Evolutionary conservation across 1,140 invertebrate species (phyloP).

Genomic region (Sipha flava): DNA sequence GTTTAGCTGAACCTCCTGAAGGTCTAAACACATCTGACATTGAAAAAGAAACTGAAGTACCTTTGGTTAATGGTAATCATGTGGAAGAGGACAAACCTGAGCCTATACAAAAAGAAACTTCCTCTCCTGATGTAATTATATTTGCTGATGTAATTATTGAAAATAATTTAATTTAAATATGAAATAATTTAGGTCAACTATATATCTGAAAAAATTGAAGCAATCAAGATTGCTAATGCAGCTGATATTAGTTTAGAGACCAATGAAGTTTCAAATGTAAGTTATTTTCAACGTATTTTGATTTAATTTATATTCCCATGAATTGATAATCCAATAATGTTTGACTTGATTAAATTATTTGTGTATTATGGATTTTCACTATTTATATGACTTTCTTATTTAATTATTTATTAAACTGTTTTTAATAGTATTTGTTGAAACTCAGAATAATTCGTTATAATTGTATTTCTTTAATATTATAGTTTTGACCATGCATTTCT

Average conservation of each 20-base stretch:
- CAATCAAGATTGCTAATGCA: not conserved
- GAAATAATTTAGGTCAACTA: not conserved
- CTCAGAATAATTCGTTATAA: too few relatives aligned
- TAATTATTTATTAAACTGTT: too few relatives aligned
- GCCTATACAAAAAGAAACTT: too few relatives aligned
- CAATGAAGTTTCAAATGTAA: constrained; percentile 3
- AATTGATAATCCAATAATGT: too few relatives aligned
- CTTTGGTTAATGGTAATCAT: constrained; percentile 22
- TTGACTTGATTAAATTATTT: too few relatives aligned
- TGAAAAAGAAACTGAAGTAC: constrained; percentile 27
- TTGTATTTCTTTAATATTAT: too few relatives aligned
- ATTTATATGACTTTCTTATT: too few relatives aligned
- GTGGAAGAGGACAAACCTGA: not conserved
- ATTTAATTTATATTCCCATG: not conserved
- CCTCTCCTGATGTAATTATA: constrained; percentile 11
- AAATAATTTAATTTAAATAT: not conserved
- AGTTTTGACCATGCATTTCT: too few relatives aligned
- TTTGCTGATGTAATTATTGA: not conserved
- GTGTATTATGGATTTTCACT: too few relatives aligned
- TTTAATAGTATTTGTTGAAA: too few relatives aligned
- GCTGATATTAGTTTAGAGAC: not conserved
- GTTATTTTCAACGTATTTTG: not conserved
- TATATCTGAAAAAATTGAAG: constrained; percentile 17
- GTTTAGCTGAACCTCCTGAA: constrained; percentile 22
- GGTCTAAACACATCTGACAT: constrained; percentile 21